Conservation (phyloP, 2,797 vertebrate species). For the Esox lucius region DNA sequence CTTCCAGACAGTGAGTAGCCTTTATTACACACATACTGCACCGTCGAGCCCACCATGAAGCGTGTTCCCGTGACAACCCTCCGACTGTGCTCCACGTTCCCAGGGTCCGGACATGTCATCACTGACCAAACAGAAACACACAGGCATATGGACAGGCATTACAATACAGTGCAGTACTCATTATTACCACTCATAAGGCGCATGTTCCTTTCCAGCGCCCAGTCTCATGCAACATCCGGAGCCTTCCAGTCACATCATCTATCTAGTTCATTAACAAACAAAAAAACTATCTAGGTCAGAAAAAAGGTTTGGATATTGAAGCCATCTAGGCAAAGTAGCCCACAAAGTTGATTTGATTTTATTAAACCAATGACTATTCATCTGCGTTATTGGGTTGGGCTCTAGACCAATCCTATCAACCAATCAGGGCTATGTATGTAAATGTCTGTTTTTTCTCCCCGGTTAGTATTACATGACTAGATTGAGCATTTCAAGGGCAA, state of each 20-base stretch:
- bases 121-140: constrained; percentile 66
- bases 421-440: no score
- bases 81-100: constrained; percentile 87
- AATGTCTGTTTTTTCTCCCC: no score
- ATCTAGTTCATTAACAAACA: constrained; percentile 33
- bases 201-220: background rate
- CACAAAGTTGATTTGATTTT: no score
- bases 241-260: constrained; percentile 9
- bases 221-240: background rate
- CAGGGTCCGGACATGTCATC: constrained; percentile 88
- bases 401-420: background rate
- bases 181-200: background rate
- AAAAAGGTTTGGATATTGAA: constrained; percentile 34
- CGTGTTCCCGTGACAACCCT: constrained; percentile 83
- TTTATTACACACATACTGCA: constrained; percentile 91
- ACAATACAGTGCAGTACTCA: background rate
- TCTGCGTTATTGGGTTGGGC: no score
- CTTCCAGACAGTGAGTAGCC: constrained; percentile 86
- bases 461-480: no score
- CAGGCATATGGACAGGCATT: background rate
- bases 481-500: no score
- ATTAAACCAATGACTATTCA: no score
- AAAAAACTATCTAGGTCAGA: background rate
- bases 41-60: constrained; percentile 84
- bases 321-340: constrained; percentile 16